Base-by-base conservation (phyloP, 2,888 invertebrate genomes). In the Mellilla xanthometata region DNA sequence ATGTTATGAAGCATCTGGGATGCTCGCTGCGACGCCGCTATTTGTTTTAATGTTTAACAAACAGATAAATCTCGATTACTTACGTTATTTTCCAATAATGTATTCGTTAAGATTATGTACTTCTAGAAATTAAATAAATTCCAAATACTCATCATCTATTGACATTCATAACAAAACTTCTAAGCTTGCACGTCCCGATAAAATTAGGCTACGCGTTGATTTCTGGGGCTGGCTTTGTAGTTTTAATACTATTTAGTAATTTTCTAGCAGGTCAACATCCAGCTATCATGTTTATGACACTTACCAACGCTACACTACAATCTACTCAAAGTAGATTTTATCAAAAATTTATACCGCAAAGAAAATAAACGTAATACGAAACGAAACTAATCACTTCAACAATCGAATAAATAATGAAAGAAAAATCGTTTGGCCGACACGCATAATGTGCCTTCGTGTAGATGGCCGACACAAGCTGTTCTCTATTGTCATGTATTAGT, bases 401-500 rank as follows among this genome's bases (percentile, higher is more conserved):
- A 77, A 78, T 76, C 77, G 71, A 76, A 80, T 72, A 72, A 73
- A 62, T 72, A 76, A 76, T 84, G 84, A 74, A 60, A 57, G 70
- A 76, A 81, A 83, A 84, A 83, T 72, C 66, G 65, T 66, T 72
- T 80, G 63, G 62, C 82, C 88, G 83, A 83, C 89, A 79, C 48
- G 51, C 55, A 47, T 44, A 47, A 35, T 56, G 58, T 65, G 72
- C 80, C 73, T 70, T 56, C 74, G 76, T 68, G 68, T 44, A 73
- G 59, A 65, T 60, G 19, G 62, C 82, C 88, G 86, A 83, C 77
- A 79, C 56, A 49, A 43, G 30, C 24, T 57, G 83, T 80, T 88
- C 19, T 62, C 76, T 70, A 38, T 49, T 73, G 47, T 15, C 7
- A 2, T 12, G 27, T 10, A 7, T 0, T 2, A 0, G 0, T 0